Evolutionary conservation across 2,113 vertebrate species (phyloP).

Genomic region (Pteropus alecto): DNA sequence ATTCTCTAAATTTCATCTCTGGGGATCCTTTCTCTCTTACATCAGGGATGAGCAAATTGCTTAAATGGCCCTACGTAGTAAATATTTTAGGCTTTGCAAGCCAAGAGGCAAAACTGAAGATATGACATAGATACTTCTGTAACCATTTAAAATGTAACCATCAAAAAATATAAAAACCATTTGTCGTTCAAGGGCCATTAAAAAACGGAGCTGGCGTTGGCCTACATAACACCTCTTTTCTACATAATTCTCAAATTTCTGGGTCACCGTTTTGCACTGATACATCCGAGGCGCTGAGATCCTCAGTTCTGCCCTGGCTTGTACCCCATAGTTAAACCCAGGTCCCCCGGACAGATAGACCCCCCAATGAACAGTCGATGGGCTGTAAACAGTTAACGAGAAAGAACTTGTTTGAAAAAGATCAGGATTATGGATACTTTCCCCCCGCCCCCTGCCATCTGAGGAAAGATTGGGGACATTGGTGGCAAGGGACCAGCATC

Average conservation of each 20-base stretch:
- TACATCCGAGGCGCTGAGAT: not conserved
- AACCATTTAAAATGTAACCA: not conserved
- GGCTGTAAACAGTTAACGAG: not conserved
- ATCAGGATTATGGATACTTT: not conserved
- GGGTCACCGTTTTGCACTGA: not conserved
- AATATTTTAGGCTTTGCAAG: not conserved
- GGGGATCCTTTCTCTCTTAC: not conserved
- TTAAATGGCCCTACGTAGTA: not conserved
- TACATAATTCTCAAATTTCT: not conserved
- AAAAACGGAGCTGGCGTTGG: not conserved
- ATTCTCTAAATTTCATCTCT: not conserved
- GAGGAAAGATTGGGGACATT: not conserved
- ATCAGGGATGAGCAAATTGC: not conserved
- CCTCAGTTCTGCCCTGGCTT: not conserved
- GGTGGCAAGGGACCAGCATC: conserved; percentile 6
- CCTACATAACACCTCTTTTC: not conserved
- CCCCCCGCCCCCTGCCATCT: not conserved
- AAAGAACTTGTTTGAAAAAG: not conserved
- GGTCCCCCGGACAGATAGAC: not conserved
- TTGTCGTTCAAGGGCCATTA: not conserved
- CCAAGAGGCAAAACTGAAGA: not conserved
- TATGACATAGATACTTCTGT: not conserved
- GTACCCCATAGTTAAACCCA: not conserved
- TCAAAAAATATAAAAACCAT: not conserved
- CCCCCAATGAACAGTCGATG: not conserved